These are phyloP conservation scores for Tapera naevia DNA, from an alignment of 2,797 vertebrate genomes.

Conservation along the genomic window DNA sequence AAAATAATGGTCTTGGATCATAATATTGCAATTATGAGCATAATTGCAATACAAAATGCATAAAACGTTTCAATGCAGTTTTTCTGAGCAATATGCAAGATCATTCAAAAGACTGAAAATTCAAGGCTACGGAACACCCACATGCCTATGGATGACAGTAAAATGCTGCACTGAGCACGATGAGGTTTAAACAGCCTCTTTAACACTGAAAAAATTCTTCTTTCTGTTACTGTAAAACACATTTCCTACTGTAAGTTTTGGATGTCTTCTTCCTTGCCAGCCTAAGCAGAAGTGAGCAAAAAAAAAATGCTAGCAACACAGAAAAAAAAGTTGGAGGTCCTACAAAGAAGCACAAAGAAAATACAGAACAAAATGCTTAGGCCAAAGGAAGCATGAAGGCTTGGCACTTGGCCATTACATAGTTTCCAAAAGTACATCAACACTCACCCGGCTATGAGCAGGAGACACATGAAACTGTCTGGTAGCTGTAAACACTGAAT, in stretches of 20 bases:
- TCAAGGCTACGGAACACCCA: background rate
- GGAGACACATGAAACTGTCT: conserved; percentile 96
- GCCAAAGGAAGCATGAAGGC: conserved; percentile 65
- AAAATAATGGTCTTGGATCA: background rate
- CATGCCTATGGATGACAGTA: background rate
- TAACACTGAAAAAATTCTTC: background rate
- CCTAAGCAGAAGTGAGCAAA: background rate
- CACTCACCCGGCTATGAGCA: conserved; percentile 92
- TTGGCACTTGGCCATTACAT: conserved; percentile 60
- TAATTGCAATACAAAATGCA: conserved; percentile 8
- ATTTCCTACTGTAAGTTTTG: conserved; percentile 20
- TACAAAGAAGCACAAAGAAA: conserved; percentile 23
- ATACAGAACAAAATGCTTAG: conserved; percentile 38
- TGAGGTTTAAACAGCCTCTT: background rate
- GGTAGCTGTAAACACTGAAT: conserved; percentile 93
- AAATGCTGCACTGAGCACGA: background rate
- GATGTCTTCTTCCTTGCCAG: background rate
- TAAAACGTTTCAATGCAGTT: conserved; percentile 12
- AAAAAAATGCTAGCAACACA: conserved; percentile 25
- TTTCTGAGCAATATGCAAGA: background rate
- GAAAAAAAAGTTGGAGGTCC: conserved; percentile 14
- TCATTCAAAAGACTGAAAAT: conserved; percentile 15
- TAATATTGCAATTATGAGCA: background rate
- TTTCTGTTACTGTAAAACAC: conserved; percentile 14
- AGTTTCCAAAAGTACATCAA: conserved; percentile 69